phyloP scores from a whole-genome alignment of 2,888 invertebrate genomes.

The Drosophila rellima region DNA sequence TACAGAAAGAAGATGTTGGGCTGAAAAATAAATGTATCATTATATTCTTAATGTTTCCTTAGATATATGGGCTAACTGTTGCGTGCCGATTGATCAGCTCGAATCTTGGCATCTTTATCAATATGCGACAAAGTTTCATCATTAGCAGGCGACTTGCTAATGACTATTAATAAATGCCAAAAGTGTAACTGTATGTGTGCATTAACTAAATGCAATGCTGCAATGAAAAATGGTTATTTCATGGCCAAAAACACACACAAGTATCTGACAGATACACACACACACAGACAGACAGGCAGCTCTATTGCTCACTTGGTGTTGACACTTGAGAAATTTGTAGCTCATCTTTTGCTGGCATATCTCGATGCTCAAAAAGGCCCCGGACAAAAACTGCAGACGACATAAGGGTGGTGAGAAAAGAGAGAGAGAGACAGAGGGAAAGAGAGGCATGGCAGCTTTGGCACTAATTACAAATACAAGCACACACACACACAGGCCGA shows the following conservation, averaged over 20 bases:
- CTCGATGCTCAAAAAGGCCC: conserved; percentile 63
- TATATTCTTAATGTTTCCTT: conserved; percentile 6
- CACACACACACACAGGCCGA: conserved; percentile 40
- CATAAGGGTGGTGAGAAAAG: conserved; percentile 3
- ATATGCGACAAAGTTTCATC: conserved; percentile 44
- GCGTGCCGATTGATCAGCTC: conserved; percentile 67
- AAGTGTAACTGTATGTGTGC: conserved; percentile 30
- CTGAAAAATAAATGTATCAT: conserved; percentile 12
- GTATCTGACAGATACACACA: conserved; percentile 50
- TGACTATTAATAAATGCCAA: conserved; percentile 76
- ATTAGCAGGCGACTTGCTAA: conserved; percentile 53
- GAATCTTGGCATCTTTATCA: conserved; percentile 47
- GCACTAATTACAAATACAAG: conserved; percentile 68
- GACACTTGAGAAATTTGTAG: conserved; percentile 86
- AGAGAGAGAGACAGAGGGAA: background rate
- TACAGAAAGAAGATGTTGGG: conserved; percentile 2
- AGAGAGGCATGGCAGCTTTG: conserved; percentile 43
- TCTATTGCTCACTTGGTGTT: conserved; percentile 78
- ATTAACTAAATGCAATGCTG: conserved; percentile 74
- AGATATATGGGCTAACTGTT: conserved; percentile 63
- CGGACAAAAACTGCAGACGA: conserved; percentile 70
- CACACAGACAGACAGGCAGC: conserved; percentile 21
- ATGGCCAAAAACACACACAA: conserved; percentile 56
- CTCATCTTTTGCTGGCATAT: conserved; percentile 80
- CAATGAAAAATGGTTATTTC: conserved; percentile 74